A percentile compares a stretch with the other conserved stretches of the same genome.
Conservation (phyloP, 2,113 vertebrate genomes). For the Tychaedon coryphoeus region DNA sequence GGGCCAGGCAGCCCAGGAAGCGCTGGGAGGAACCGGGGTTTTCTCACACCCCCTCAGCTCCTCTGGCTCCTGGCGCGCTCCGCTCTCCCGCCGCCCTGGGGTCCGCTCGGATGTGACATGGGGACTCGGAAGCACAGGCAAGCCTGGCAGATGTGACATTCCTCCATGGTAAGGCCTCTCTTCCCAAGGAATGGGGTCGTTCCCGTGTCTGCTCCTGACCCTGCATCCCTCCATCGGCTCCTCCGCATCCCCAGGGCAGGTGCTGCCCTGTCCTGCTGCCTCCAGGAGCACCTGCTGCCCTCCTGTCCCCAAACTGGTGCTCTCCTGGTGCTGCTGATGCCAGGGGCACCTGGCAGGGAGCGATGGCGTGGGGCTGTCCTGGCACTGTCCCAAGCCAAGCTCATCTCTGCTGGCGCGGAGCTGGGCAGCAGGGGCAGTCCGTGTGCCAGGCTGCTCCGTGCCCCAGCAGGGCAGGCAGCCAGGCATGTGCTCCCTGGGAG, state of each 20-base stretch:
- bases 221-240: background rate
- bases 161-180: conserved; percentile 33
- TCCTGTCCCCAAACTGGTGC: rapidly evolving
- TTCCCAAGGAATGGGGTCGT: background rate
- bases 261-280: background rate
- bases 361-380: background rate
- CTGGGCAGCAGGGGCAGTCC: background rate
- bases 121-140: background rate
- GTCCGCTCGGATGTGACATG: background rate
- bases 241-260: background rate
- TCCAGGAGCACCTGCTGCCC: background rate
- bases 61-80: background rate
- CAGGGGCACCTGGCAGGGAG: background rate
- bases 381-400: background rate
- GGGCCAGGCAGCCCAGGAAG: conserved; percentile 40
- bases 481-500: background rate
- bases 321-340: background rate
- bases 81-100: background rate
- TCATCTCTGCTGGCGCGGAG: background rate
- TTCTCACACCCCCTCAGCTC: conserved; percentile 26
- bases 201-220: rapidly evolving
- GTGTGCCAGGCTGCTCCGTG: background rate
- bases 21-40: conserved; percentile 19
- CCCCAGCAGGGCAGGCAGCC: background rate
- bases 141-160: background rate